Base-by-base conservation (phyloP, 2,797 vertebrate genomes). In the Hypotaenidia philippensis region DNA sequence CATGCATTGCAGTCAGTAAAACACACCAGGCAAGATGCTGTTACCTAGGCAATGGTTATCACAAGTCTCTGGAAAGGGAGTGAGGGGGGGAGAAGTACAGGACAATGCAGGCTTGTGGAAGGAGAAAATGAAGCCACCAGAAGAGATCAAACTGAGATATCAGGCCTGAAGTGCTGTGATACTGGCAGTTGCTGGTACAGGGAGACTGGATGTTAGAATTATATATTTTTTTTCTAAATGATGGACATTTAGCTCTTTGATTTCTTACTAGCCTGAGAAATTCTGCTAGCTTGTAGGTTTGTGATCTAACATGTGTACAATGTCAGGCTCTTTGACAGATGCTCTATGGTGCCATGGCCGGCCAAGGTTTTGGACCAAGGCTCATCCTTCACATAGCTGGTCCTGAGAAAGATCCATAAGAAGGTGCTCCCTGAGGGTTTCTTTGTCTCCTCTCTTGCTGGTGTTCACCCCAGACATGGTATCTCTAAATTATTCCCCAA, bases 31-130 rank as follows among this genome's bases (percentile, higher is more conserved):
- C 69, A 52, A 74, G 95, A 96, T 95, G 94, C 95, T 71, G 97
- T 97, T 97, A 88, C 97, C 97, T 93, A 95, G 97, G 97, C 95
- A 95, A 97, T 97, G 90, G 71, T 89, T 89, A 72, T 84, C 88
- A 93, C 87, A 82, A 93, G 63, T 47, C 83, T 47, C 68, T 59
- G 84, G 61, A 17, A 93, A 91, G 16, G 57, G 63, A 93, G 76
- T 13, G 41, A 44, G 41, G 1, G 4, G 57, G 69, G 57, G n/a
- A 78, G 65, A 82, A 41, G 57, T 23, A 45, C 61, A 90, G 91
- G 94, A 93, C 93, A 88, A 71, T 9, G 50, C 23, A 65, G 78
- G 72, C 72, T 68, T 57, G 59, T 32, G 26, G 72, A 83, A 65
- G 47, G 57, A 71, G 49, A 32, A 93, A 64, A 88, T 32, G 38